These are phyloP conservation scores for Microcebus murinus DNA, from an alignment of 2,113 vertebrate genomes.

Conservation along the genomic window DNA sequence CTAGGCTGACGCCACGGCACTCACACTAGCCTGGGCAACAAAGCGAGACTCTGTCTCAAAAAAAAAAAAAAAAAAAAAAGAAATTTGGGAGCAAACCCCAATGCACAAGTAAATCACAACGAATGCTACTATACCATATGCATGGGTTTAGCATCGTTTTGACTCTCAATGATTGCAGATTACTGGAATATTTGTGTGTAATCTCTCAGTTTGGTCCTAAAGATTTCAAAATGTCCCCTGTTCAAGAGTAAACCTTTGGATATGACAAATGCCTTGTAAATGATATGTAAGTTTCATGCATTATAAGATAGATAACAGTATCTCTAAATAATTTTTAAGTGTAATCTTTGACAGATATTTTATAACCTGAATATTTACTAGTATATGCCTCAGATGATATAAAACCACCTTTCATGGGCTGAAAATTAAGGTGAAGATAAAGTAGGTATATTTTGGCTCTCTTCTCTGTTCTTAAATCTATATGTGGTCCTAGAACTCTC, in stretches of 20 bases:
- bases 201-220: not conserved
- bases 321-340: not conserved
- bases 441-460: fast-evolving
- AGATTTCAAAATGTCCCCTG: not conserved
- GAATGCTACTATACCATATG: fast-evolving
- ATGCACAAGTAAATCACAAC: fast-evolving
- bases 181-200: not conserved
- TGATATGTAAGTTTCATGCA: not conserved
- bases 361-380: not conserved
- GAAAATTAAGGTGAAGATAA: not conserved
- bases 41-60: too few relatives aligned
- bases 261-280: not conserved
- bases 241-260: not conserved
- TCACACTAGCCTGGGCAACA: too few relatives aligned
- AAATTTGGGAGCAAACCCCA: not conserved
- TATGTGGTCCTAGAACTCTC: fast-evolving
- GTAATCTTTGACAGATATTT: not conserved
- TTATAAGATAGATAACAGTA: fast-evolving
- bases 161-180: fast-evolving
- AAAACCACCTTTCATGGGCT: not conserved
- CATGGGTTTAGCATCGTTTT: not conserved
- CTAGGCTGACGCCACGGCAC: too few relatives aligned
- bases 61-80: too few relatives aligned
- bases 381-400: not conserved
- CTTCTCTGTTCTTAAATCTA: fast-evolving